A percentile compares a stretch with the other conserved stretches of the same genome.
phyloP scores from a whole-genome alignment of 2,888 invertebrate species.

The Creontiades dilutus region DNA sequence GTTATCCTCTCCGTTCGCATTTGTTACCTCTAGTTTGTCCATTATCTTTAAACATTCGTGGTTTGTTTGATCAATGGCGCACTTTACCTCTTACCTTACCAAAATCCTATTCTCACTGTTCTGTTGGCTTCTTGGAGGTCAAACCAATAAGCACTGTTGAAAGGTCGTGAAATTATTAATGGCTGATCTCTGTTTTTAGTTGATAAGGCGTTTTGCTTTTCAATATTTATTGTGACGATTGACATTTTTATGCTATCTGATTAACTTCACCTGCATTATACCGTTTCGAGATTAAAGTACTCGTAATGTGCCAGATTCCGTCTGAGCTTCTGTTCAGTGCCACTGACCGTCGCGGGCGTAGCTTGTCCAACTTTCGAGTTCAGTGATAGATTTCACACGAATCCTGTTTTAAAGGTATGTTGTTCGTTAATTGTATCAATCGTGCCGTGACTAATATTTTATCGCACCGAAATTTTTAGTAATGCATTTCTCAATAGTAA shows the following conservation, averaged over 20 bases:
- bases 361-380: conserved; percentile 24
- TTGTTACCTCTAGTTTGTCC: too few relatives aligned
- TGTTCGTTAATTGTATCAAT: background rate
- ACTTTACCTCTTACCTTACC: too few relatives aligned
- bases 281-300: background rate
- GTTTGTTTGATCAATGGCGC: too few relatives aligned
- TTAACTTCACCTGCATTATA: background rate
- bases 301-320: conserved; percentile 28
- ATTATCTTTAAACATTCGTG: too few relatives aligned
- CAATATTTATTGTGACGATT: background rate
- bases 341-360: conserved; percentile 48
- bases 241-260: background rate
- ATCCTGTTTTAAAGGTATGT: background rate
- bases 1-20: too few relatives aligned
- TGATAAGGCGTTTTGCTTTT: conserved; percentile 58
- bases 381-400: conserved; percentile 45
- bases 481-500: too few relatives aligned
- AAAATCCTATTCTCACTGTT: background rate
- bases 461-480: too few relatives aligned
- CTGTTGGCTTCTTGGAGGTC: conserved; percentile 46
- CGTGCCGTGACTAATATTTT: too few relatives aligned
- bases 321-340: background rate
- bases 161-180: conserved; percentile 64
- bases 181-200: conserved; percentile 56
- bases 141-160: background rate